These are phyloP conservation scores for Hetaerina titia DNA, from an alignment of 2,888 invertebrate genomes.

Conservation along the genomic window DNA sequence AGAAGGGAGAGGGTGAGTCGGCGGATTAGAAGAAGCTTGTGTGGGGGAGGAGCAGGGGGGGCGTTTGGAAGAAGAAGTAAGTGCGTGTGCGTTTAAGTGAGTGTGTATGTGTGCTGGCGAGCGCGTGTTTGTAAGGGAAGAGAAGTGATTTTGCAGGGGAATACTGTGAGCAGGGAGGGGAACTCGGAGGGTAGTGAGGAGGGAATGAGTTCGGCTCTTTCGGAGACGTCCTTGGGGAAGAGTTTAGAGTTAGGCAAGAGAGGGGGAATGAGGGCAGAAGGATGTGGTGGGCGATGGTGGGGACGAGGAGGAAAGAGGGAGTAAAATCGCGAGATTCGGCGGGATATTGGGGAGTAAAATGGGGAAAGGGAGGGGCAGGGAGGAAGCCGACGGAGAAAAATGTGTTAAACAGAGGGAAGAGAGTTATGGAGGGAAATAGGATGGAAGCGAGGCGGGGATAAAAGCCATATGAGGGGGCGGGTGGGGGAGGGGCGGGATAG, in stretches of 20 bases:
- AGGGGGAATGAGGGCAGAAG: neutral
- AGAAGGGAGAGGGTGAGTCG: no score
- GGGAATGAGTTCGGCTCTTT: neutral
- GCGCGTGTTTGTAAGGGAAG: neutral
- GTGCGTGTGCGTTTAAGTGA: no score
- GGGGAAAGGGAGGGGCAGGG: neutral
- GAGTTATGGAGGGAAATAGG: constrained; percentile 16
- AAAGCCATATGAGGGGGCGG: neutral
- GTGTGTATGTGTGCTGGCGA: neutral
- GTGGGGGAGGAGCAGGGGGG: no score
- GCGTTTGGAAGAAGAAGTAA: no score
- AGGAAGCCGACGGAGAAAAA: neutral
- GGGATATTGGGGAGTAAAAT: constrained; percentile 6
- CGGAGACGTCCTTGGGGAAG: neutral
- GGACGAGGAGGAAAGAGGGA: neutral
- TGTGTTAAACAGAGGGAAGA: constrained; percentile 35
- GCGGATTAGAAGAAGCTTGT: no score
- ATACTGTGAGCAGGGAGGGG: neutral
- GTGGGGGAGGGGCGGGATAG: neutral
- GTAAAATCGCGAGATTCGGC: constrained; percentile 27
- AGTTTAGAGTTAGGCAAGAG: neutral
- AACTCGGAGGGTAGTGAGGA: no score
- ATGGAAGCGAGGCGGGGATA: neutral
- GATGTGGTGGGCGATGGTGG: neutral
- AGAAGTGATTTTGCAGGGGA: neutral